A percentile compares a stretch with the other conserved stretches of the same genome.
These are phyloP conservation scores for Lordiphosa clarofinis DNA, from an alignment of 1,140 invertebrate species.

Conservation along the genomic window DNA sequence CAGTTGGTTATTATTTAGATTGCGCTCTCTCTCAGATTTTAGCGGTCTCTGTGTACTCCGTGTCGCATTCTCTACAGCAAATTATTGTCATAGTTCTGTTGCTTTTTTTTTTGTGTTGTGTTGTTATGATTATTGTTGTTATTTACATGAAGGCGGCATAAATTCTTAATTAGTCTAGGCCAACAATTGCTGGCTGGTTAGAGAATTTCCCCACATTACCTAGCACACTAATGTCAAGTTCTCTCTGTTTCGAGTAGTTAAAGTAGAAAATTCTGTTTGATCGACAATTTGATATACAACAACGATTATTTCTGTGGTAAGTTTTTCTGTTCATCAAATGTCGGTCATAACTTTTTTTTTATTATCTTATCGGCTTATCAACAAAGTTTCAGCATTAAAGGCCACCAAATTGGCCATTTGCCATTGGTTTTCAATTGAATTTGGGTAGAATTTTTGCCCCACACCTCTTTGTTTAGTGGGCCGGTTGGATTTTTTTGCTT, in stretches of 20 bases:
- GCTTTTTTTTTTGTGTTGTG: conserved; percentile 31
- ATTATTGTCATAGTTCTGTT: conserved; percentile 64
- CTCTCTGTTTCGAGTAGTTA: neutral
- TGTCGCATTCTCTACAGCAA: conserved; percentile 63
- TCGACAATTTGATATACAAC: no score
- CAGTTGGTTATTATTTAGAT: conserved; percentile 51
- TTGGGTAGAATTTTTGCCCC: conserved; percentile 6
- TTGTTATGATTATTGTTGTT: conserved; percentile 24
- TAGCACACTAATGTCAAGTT: conserved; percentile 5
- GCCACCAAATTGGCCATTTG: conserved; percentile 42
- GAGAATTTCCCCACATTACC: neutral
- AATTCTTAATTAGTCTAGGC: conserved; percentile 67
- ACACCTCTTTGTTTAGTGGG: conserved; percentile 1
- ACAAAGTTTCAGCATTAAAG: conserved; percentile 20
- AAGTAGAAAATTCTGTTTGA: conserved; percentile 1
- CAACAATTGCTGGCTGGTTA: conserved; percentile 12
- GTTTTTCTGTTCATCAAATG: neutral
- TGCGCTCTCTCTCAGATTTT: conserved; percentile 14
- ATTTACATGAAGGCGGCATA: conserved; percentile 51
- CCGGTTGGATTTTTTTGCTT: conserved; percentile 43
- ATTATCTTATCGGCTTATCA: conserved; percentile 42
- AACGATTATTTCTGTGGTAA: conserved; percentile 1
- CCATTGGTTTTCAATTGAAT: conserved; percentile 18
- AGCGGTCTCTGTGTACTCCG: conserved; percentile 33
- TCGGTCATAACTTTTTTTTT: neutral